Conservation (phyloP, 2,113 vertebrate genomes). For the Raja brachyura region DNA sequence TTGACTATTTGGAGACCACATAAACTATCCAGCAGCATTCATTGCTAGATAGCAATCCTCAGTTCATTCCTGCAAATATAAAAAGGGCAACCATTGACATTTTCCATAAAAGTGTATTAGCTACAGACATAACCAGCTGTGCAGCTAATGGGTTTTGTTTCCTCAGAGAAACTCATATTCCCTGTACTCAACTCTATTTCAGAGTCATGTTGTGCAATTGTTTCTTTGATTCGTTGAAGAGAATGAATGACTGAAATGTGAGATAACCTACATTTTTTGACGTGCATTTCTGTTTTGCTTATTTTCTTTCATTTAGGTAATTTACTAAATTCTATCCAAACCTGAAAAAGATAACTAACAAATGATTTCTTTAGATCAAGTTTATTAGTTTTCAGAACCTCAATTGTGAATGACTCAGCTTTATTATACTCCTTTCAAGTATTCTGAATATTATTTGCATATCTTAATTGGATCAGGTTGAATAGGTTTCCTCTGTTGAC, state of each 20-base stretch:
- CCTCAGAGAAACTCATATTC: constrained; percentile 19
- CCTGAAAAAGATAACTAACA: constrained; percentile 46
- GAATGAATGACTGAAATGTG: constrained; percentile 20
- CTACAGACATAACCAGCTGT: constrained; percentile 2
- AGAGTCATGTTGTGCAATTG: background rate
- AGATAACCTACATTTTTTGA: constrained; percentile 33
- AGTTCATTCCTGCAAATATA: background rate
- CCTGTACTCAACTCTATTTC: constrained; percentile 11
- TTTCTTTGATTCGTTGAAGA: background rate
- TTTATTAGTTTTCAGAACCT: constrained; percentile 59
- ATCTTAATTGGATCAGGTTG: constrained; percentile 71
- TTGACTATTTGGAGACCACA: background rate
- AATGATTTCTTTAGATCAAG: constrained; percentile 61
- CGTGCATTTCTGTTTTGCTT: background rate
- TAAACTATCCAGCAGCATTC: background rate
- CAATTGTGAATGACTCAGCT: constrained; percentile 58
- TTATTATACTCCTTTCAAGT: constrained; percentile 58
- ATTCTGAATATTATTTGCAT: constrained; percentile 65
- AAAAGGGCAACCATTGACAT: constrained; percentile 28
- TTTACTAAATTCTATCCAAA: constrained; percentile 24
- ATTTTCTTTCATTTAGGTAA: background rate
- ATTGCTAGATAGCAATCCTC: background rate
- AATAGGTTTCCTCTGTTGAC: constrained; percentile 54
- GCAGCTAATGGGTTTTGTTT: constrained; percentile 32
- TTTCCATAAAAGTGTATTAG: constrained; percentile 25